phyloP scores from a whole-genome alignment of 2,113 vertebrate species.

The Microtus ochrogaster region DNA sequence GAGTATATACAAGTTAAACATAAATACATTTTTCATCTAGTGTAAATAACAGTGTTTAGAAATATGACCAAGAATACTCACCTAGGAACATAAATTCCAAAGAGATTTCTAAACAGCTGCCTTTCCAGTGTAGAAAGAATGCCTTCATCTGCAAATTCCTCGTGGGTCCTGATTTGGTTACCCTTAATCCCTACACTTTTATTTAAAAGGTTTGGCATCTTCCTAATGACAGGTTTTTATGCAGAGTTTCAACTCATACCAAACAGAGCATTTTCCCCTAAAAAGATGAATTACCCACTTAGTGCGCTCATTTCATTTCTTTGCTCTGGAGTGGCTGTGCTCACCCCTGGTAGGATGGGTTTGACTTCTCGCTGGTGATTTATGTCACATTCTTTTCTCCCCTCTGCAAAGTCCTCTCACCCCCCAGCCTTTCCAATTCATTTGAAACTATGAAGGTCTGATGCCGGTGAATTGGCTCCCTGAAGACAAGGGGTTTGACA shows the following conservation, averaged over 20 bases:
- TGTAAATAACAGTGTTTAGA: neutral
- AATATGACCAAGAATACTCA: neutral
- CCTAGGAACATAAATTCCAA: neutral
- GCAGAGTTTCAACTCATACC: slow-evolving; percentile 13
- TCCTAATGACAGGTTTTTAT: neutral
- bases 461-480: neutral
- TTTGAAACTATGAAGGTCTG: slow-evolving; percentile 51
- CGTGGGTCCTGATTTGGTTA: neutral
- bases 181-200: neutral
- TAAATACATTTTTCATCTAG: neutral
- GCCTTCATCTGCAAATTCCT: neutral
- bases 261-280: neutral
- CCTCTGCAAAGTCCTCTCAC: neutral
- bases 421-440: slow-evolving; percentile 63
- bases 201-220: neutral
- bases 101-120: neutral
- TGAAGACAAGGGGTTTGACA: slow-evolving; percentile 30
- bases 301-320: slow-evolving; percentile 40
- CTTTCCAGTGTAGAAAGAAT: neutral
- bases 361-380: slow-evolving; percentile 68
- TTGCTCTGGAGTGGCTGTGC: slow-evolving; percentile 28
- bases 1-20: neutral
- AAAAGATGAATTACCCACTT: slow-evolving; percentile 53
- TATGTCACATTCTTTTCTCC: slow-evolving; percentile 54
- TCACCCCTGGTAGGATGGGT: slow-evolving; percentile 27